phyloP scores from a whole-genome alignment of 2,797 vertebrate genomes.

The Vultur gryphus region DNA sequence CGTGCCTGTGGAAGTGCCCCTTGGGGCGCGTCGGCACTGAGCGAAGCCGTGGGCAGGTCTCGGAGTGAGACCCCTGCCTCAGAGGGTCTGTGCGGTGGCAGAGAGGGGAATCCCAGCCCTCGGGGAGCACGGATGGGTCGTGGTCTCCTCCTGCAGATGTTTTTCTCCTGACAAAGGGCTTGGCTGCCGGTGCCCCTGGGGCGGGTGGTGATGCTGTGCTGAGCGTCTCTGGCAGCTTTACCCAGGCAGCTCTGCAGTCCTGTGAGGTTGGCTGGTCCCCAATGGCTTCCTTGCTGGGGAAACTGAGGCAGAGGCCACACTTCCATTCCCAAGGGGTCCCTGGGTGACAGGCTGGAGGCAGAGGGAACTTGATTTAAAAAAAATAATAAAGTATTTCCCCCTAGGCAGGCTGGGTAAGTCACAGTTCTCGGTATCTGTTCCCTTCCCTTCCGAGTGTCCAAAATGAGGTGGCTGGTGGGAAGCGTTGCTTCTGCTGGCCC shows the following conservation, averaged over 20 bases:
- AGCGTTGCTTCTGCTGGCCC: neutral
- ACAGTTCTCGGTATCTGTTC: neutral
- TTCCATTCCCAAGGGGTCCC: neutral
- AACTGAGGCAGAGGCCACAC: neutral
- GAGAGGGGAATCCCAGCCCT: neutral
- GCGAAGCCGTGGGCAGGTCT: neutral
- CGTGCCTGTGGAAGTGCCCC: neutral
- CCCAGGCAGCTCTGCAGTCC: neutral
- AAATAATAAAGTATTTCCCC: neutral
- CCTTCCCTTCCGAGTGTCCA: neutral
- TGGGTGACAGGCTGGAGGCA: neutral
- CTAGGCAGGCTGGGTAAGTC: no score
- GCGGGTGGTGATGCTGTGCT: neutral
- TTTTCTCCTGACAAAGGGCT: neutral
- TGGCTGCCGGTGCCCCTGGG: neutral
- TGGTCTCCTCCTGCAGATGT: neutral
- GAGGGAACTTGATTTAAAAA: neutral
- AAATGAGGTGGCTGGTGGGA: neutral
- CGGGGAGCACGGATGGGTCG: fast-evolving
- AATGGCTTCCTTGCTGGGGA: neutral
- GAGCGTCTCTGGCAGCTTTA: neutral
- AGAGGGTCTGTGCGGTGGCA: neutral
- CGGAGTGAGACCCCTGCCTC: no score
- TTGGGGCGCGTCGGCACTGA: neutral
- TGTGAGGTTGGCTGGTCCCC: neutral